phyloP scores from a whole-genome alignment of 2,797 vertebrate species.

The Tamandua tetradactyla region DNA sequence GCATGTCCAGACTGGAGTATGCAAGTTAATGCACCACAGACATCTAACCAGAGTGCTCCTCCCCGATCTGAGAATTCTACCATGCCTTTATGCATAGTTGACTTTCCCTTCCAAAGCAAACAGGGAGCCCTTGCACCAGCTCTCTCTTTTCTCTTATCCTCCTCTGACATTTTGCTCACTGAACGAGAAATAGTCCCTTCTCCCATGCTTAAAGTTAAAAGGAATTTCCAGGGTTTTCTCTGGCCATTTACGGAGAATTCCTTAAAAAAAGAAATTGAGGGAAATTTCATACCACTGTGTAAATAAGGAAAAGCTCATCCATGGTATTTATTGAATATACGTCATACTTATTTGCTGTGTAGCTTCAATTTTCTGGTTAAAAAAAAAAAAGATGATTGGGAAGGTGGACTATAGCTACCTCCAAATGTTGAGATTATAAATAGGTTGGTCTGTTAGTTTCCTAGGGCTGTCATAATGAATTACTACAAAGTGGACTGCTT shows the following conservation, averaged over 20 bases:
- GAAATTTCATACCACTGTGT: too few relatives aligned
- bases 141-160: not conserved
- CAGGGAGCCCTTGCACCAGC: not conserved
- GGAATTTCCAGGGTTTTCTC: not conserved
- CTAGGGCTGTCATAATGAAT: too few relatives aligned
- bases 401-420: not conserved
- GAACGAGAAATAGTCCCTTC: not conserved
- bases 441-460: too few relatives aligned
- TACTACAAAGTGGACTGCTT: too few relatives aligned
- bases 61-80: not conserved
- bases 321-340: not conserved
- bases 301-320: not conserved
- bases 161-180: not conserved
- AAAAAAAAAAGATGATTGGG: not conserved
- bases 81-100: too few relatives aligned
- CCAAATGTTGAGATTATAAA: too few relatives aligned
- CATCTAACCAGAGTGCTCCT: not conserved
- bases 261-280: not conserved
- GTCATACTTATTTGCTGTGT: not conserved
- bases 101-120: not conserved
- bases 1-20: too few relatives aligned
- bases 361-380: not conserved
- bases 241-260: not conserved
- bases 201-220: not conserved
- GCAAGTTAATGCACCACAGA: too few relatives aligned